Base-by-base conservation (phyloP, 2,113 vertebrate species). In the zebrafish (Danio rerio) region DNA sequence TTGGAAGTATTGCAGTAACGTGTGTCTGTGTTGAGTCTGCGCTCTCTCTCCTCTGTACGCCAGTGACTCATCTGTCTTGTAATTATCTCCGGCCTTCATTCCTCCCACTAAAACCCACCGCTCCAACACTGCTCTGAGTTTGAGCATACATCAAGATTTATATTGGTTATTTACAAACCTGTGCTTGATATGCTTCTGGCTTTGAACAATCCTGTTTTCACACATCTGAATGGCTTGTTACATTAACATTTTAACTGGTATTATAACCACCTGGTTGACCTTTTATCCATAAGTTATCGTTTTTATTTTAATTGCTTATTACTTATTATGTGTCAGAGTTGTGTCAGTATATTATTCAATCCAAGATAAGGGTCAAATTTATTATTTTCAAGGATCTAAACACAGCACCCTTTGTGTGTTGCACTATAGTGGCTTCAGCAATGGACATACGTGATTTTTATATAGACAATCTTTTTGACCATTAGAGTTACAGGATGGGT, bases 51-150 rank as follows among this genome's bases (percentile, higher is more conserved):
- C 5, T 11, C 84, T 85, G 83, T 87, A 83, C 31, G 31, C 61
- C 70, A 63, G 78, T 88, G 84, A 90, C 86, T 90, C 89, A 92
- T 88, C 82, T 78, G 12, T 50, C 45, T 81, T 53, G 21, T 63
- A 75, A 56, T 79, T 42, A 82, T 66, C 56, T 73, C 49, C 52
- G 20, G 55, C 71, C 56, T 81, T 58, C 47, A n/a, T 77, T 81
- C 31, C 18, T 74, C 58, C 42, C 50, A 55, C 31, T 71, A 52
- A 40, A 52, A 40, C 59, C 75, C 77, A 79, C 31, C 16, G 18
- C 77, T 75, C 81, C n/a, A 58, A 40, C 56, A 63, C 11, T 47
- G 42, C 53, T 9, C 21, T 9, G 16, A 43, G 42, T 52, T 58
- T 49, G 13, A 65, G 12, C 49, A 21, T 52, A 65, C 62, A 53